Base-by-base conservation (phyloP, 1,140 invertebrate genomes). In the Cotesia chilonis region DNA sequence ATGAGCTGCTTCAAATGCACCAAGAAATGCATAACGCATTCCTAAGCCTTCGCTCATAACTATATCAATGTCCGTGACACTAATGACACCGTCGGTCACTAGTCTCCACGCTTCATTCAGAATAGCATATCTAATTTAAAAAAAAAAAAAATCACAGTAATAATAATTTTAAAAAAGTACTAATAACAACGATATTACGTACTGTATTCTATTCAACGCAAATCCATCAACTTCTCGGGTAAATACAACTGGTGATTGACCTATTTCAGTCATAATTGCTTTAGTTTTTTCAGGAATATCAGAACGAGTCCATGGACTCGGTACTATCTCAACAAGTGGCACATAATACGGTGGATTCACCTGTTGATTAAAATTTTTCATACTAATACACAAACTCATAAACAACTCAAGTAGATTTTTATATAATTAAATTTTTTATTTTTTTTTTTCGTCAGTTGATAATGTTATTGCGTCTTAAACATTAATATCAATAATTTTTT, bases 321-420 rank as follows among this genome's bases (percentile, higher is more conserved):
- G 97, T 1, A 98, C 94, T 52, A 99, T 89, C 88, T 99, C 97
- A 1, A 98, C 95, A 38, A 98, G 85, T 0, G 96, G 96, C 6
- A 98, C 93, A 83, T 96, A 98, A 82, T 98, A 98, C 0, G 97
- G 97, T 59, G 97, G 97, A 87, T 99, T 99, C 0, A 98, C 90
- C 92, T 93, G 72, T 17, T 6, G 7, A 47, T 9, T 52, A 51
- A 52, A 52, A 4, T 38, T 72, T 68, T 52, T 55, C 3, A 55
- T 12, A 55, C 10, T 4, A 55, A 55, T n/a, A 55, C 7, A 55
- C 17, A 1, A 1, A 55, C n/a, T 14, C n/a, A 55, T n/a, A 55
- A 55, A 14, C n/a, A 4, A 55, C 14, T 47, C 10, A 2, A 47
- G 41, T 47, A 47, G 2, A 47, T 47, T 9, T 47, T 47, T 47